Conservation (phyloP, 23 tunicate species). For the Ascidia mentula region DNA sequence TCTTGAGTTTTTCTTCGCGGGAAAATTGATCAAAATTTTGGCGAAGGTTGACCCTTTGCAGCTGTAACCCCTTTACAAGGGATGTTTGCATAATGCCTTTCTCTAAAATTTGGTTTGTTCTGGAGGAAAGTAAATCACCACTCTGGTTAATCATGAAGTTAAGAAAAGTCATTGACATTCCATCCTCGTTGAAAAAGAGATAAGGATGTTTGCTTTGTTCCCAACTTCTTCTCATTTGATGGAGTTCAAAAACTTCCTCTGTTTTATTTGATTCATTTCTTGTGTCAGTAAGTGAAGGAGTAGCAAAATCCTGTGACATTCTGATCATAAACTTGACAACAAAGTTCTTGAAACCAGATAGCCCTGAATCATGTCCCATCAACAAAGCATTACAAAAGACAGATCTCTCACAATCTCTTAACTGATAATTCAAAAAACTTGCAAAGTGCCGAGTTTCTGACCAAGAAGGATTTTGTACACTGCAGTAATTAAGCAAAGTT, state of each 20-base stretch:
- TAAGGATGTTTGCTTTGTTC: conserved; percentile 58
- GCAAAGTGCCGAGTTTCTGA: conserved; percentile 84
- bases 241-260: conserved; percentile 33
- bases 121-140: conserved; percentile 46
- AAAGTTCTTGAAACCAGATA: conserved; percentile 68
- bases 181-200: conserved; percentile 67
- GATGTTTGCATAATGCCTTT: conserved; percentile 11
- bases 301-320: conserved; percentile 93
- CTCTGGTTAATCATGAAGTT: conserved; percentile 29
- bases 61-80: conserved; percentile 38
- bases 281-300: conserved; percentile 49
- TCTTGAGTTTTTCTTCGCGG: conserved; percentile 34
- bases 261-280: background rate
- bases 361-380: conserved; percentile 50
- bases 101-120: conserved; percentile 38
- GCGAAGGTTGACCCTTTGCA: conserved; percentile 50
- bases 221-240: conserved; percentile 61
- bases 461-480: conserved; percentile 64
- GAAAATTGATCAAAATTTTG: conserved; percentile 49
- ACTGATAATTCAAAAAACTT: conserved; percentile 64
- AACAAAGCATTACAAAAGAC: conserved; percentile 36
- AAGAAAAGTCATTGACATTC: conserved; percentile 48
- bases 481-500: conserved; percentile 41
- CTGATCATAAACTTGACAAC: conserved; percentile 74
- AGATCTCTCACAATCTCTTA: conserved; percentile 69